Base-by-base conservation (phyloP, 2,797 vertebrate species). In the Mionectes olivaceus region DNA sequence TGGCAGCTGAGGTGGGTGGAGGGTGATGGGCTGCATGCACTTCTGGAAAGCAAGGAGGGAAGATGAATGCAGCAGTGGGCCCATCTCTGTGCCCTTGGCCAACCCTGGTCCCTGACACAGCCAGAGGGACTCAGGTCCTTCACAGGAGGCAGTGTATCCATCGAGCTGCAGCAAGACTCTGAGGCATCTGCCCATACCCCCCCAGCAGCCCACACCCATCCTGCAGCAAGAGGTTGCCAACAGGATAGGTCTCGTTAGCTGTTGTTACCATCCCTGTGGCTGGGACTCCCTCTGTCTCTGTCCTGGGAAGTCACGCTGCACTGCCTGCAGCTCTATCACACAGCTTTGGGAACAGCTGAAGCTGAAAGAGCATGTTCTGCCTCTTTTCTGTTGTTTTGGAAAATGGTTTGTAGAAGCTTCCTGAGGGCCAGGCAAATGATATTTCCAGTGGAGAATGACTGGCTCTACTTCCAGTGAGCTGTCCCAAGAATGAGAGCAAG, bases 61-160 rank as follows among this genome's bases (percentile, higher is more conserved):
- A 57, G 28, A 47, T 0, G 4, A 49, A 56, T 5, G 27, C 28
- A 27, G 44, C 2, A 5, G 13, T 2, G 14, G 24, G 18, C 13
- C 17, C 43, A 56, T 43, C 11, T n/a, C 4, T 2, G 18, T 56
- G 37, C 9, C 30, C 15, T 47, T 22, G 59, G 52, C 28, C 41
- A 7, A 15, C 5, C 33, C 19, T 6, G 9, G 12, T 27, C 35
- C 33, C 46, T 1, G 2, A 19, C 7, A 1, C 0, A 7, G 41
- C 39, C 70, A 27, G 25, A 24, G 52, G 9, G 9, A 4, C 33
- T 44, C 25, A 10, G 18, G 19, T 8, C 13, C 17, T 50, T 67
- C 1, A 0, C 6, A 6, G 35, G 17, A 44, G 39, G 25, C n/a
- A 37, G n/a, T 35, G 23, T 0, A 0, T 19, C 43, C 0, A 0